Percentiles rank a stretch among this genome's conserved stretches.
Evolutionary conservation across 92 coral and sea anemone species (phyloP).

Genomic region (Siderastrea siderea): DNA sequence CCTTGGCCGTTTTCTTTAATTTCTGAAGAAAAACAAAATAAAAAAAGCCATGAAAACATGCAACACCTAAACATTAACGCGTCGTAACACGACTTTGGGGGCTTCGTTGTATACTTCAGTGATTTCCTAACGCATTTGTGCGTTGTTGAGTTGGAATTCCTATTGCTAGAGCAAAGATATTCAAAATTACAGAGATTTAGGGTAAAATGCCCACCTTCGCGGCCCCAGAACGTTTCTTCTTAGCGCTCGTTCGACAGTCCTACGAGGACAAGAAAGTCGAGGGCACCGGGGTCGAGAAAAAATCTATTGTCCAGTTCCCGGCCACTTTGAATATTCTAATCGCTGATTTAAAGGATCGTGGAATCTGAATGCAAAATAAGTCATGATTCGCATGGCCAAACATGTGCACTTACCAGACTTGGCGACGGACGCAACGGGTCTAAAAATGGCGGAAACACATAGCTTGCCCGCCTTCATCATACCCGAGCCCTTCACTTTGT

Average conservation of each 20-base stretch:
- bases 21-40: background rate
- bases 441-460: constrained; percentile 80
- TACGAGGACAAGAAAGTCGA: too few species aligned
- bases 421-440: constrained; percentile 81
- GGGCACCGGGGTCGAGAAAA: too few species aligned
- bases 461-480: constrained; percentile 85
- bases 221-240: too few species aligned
- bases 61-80: background rate
- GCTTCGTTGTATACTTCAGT: too few species aligned
- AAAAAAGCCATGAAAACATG: background rate
- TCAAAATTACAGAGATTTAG: too few species aligned
- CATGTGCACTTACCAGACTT: constrained; percentile 74
- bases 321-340: background rate
- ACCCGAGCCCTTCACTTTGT: constrained; percentile 74
- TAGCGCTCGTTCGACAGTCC: too few species aligned
- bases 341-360: too few species aligned
- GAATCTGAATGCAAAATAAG: background rate
- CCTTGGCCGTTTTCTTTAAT: constrained; percentile 55
- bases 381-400: background rate
- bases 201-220: too few species aligned
- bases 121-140: too few species aligned
- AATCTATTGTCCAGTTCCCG: background rate
- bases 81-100: background rate
- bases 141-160: too few species aligned
- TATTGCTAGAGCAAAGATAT: too few species aligned